Base-by-base conservation (phyloP, 2,797 vertebrate species). In the Gymnopithys bicolor region DNA sequence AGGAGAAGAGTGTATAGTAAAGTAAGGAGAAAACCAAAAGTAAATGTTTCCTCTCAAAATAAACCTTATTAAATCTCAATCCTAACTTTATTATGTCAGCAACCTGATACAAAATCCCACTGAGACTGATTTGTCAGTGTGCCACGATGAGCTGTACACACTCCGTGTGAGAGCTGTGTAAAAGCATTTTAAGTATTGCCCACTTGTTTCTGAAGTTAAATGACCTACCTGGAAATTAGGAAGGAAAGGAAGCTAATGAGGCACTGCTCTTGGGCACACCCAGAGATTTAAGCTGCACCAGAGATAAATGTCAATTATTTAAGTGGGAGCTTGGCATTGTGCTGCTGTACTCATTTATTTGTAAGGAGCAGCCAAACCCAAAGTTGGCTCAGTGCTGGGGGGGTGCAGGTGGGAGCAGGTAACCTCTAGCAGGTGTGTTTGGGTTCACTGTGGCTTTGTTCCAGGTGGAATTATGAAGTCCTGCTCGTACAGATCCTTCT, bases 401-500 rank as follows among this genome's bases (percentile, higher is more conserved):
- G 76, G 35, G 1, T 25, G 51, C 43, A 33, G 52, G 6, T 0
- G 7, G 71, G 45, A 59, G 41, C 13, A 12, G 33, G 59, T 41
- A 81, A 28, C 33, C 4, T 0, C 22, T 7, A 41, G 30, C 48
- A 23, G 30, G 0, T 9, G 18, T 16, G 41, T 18, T 15, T 37
- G 85, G 81, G 90, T 53, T 97, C 62, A 78, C 10, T 64, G 81
- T 89, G 91, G 14, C 94, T 97, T 76, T 94, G 10, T 97, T 97
- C 1, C 66, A 98, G 99, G 98, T 95, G 98, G 99, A 5, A 97
- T 99, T 71, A 99, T 99, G 98, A 99, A 99, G 97, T 98, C 99
- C 6, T 99, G 99, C 93, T 99, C 98, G 25, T 99, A 98, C 98
- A 98, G 97, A 96, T 98, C 98, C 33, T 99, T 99, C 97, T 99